Conservation (phyloP, 2,888 invertebrate species). For the Balanococcus diminutus region DNA sequence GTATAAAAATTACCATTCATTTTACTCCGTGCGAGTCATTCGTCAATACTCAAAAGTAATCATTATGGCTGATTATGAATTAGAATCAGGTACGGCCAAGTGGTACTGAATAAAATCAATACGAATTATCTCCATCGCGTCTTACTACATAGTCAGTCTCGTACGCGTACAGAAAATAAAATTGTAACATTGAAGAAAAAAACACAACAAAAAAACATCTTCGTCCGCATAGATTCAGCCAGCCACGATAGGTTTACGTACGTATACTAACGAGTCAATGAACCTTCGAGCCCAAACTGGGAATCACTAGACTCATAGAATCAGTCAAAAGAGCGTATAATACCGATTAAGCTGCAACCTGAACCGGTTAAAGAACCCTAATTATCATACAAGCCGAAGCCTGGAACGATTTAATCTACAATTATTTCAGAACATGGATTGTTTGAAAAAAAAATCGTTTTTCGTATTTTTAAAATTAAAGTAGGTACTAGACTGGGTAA, state of each 20-base stretch:
- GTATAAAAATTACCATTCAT: neutral
- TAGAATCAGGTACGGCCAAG: neutral
- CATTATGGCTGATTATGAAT: neutral
- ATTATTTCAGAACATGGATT: neutral
- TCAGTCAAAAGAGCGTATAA: constrained; percentile 41
- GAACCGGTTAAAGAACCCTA: constrained; percentile 47
- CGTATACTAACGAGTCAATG: neutral
- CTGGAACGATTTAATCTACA: constrained; percentile 7
- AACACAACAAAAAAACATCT: neutral
- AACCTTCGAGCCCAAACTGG: constrained; percentile 32
- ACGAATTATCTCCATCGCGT: neutral
- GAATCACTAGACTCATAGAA: constrained; percentile 35
- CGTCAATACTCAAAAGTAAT: neutral
- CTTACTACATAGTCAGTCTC: neutral
- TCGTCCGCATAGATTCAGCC: neutral
- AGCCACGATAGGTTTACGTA: neutral
- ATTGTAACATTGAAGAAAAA: constrained; percentile 1
- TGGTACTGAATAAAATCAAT: neutral
- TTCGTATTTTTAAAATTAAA: too few relatives aligned
- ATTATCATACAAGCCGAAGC: neutral
- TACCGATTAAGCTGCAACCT: constrained; percentile 40
- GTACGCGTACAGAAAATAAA: neutral
- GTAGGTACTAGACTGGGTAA: too few relatives aligned
- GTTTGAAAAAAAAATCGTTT: neutral
- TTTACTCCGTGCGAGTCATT: neutral